Evolutionary conservation across 2,888 invertebrate species (phyloP), one percentile per base, ranked within the genome.

Genomic region (Encarsia formosa): DNA sequence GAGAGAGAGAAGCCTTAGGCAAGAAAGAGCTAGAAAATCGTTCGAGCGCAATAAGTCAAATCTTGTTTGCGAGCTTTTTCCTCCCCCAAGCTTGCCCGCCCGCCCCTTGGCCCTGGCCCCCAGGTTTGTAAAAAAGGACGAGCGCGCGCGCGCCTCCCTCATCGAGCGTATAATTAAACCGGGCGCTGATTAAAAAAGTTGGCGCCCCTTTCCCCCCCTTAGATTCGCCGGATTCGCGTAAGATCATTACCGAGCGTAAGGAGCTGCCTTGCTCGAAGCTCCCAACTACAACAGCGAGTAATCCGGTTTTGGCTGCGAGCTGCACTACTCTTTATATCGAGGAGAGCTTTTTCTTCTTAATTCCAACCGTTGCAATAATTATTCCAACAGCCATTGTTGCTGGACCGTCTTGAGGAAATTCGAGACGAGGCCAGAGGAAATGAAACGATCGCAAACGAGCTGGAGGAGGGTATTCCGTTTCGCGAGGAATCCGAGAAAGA

Each of bases 121-220:
- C 15, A 58, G 55, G 61, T 55, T 20, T 8, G 38, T 6, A 19
- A 47, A 24, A 34, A 37, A 39, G 42, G 56, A 54, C 57, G 60
- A 56, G 60, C 13, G 58, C 55, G 61, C 55, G 32, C 35, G 41
- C 18, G 31, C 66, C 67, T 70, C 68, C 65, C 68, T 67, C 69
- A 69, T 71, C 71, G 70, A 69, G 65, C 70, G 68, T 71, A 70
- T 71, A 71, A 71, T 72, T 72, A 70, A 71, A 71, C 68, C 66
- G 65, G 66, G 67, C 69, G 70, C 70, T 72, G 71, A 72, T 72
- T 72, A 72, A 72, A 72, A 72, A 72, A 72, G 70, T 72, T 72
- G 68, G 69, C 65, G 62, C 64, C 65, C 61, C 65, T n/a, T n/a
- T n/a, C n/a, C n/a, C n/a, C n/a, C n/a, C n/a, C n/a, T n/a, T n/a